Conservation (phyloP, 2,888 invertebrate species). For the Eupeodes latifasciatus region DNA sequence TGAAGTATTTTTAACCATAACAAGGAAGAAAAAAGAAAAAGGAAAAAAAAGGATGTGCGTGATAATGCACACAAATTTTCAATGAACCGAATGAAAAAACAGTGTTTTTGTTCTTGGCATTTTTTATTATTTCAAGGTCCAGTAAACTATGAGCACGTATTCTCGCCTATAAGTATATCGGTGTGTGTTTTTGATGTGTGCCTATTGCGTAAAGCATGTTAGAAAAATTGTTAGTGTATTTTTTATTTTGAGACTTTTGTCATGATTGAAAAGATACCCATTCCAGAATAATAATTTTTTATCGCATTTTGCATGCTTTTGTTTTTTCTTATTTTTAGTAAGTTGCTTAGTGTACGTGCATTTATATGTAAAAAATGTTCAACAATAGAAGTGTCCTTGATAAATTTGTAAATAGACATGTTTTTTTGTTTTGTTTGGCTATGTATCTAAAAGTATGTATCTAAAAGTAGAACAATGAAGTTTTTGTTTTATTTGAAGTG, state of each 20-base stretch:
- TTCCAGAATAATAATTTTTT: neutral
- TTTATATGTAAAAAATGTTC: neutral
- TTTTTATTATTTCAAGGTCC: conserved; percentile 25
- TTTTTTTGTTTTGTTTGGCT: neutral
- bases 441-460: neutral
- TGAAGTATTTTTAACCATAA: conserved; percentile 2
- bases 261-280: conserved; percentile 1
- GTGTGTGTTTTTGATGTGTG: neutral
- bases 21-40: neutral
- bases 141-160: conserved; percentile 21
- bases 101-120: neutral
- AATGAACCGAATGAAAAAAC: conserved; percentile 12
- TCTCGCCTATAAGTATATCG: neutral
- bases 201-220: neutral
- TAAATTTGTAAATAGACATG: conserved; percentile 4
- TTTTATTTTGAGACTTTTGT: neutral
- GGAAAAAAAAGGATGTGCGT: neutral
- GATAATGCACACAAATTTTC: conserved; percentile 30
- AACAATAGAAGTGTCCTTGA: conserved; percentile 1
- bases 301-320: neutral
- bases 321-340: neutral
- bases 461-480: neutral
- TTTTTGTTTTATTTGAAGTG: neutral
- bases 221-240: neutral
- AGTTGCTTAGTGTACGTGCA: neutral